A percentile compares a stretch with the other conserved stretches of the same genome.
Evolutionary conservation across 2,888 invertebrate species (phyloP).

Genomic region (Tinea trinotella): DNA sequence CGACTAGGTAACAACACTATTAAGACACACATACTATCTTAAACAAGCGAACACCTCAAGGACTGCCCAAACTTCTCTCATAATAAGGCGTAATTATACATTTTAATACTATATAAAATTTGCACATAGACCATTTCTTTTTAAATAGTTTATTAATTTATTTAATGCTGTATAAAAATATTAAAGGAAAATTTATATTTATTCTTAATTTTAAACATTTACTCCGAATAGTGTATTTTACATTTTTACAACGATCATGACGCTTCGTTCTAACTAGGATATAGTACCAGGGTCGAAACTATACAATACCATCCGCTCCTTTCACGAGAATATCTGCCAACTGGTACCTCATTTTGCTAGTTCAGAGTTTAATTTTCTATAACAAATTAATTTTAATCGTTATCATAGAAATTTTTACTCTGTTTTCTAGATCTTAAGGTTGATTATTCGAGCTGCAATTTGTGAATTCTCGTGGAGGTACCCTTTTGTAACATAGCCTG

Average conservation of each 20-base stretch:
- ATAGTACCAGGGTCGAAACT: too few relatives aligned
- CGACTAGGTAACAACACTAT: background rate
- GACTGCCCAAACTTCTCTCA: conserved; percentile 57
- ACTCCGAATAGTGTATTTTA: conserved; percentile 63
- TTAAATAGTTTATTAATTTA: conserved; percentile 65
- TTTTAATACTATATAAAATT: conserved; percentile 62
- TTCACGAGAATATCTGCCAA: too few relatives aligned
- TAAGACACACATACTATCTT: conserved; percentile 22
- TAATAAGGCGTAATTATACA: conserved; percentile 67
- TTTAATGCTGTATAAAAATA: conserved; percentile 72
- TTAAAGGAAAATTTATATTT: conserved; percentile 56
- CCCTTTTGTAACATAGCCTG: too few relatives aligned
- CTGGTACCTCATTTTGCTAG: too few relatives aligned
- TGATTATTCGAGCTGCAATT: too few relatives aligned
- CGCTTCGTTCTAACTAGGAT: too few relatives aligned
- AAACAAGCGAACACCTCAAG: conserved; percentile 44
- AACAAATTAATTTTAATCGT: too few relatives aligned
- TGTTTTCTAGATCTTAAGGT: too few relatives aligned
- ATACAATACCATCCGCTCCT: too few relatives aligned
- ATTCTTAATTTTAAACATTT: conserved; percentile 13
- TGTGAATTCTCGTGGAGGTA: too few relatives aligned
- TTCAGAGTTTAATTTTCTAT: too few relatives aligned
- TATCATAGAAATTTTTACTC: too few relatives aligned
- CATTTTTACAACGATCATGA: conserved; percentile 62
- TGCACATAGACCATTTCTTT: conserved; percentile 70